These are phyloP conservation scores for Drosophila lowei DNA, from an alignment of 1,140 invertebrate species.

Conservation along the genomic window DNA sequence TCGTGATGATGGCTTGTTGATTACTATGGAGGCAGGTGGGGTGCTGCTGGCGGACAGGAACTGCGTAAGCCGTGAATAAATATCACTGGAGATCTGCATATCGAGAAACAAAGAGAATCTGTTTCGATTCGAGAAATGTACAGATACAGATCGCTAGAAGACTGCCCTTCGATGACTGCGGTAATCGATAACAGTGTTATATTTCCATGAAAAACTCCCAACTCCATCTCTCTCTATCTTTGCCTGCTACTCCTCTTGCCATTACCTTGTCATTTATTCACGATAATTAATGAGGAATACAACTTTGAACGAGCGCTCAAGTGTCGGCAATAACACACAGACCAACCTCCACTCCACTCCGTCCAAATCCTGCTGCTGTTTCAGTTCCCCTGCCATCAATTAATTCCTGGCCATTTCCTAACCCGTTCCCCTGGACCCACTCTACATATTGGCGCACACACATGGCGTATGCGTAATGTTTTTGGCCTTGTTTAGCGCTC, in stretches of 20 bases:
- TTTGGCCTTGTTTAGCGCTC: constrained; percentile 44
- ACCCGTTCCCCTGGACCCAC: neutral
- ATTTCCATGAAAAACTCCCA: too few relatives aligned
- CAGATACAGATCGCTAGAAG: too few relatives aligned
- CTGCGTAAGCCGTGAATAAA: too few relatives aligned
- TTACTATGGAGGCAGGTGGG: constrained; percentile 3
- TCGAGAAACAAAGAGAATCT: too few relatives aligned
- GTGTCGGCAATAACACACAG: constrained; percentile 31
- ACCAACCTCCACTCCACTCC: neutral
- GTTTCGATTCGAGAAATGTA: too few relatives aligned
- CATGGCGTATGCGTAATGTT: constrained; percentile 73
- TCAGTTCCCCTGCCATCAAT: constrained; percentile 38
- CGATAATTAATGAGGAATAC: constrained; percentile 60
- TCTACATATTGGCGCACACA: constrained; percentile 17
- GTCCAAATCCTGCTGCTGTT: neutral
- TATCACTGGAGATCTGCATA: too few relatives aligned
- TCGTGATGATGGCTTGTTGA: constrained; percentile 31
- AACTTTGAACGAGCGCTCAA: constrained; percentile 46
- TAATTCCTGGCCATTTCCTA: constrained; percentile 58
- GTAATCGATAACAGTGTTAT: too few relatives aligned
- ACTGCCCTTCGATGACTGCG: too few relatives aligned
- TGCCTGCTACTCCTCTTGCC: constrained; percentile 2
- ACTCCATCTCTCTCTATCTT: neutral
- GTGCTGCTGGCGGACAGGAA: too few relatives aligned
- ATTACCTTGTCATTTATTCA: constrained; percentile 33